Evolutionary conservation across 2,888 invertebrate genomes (phyloP).

Genomic region (Cantharis nigra): DNA sequence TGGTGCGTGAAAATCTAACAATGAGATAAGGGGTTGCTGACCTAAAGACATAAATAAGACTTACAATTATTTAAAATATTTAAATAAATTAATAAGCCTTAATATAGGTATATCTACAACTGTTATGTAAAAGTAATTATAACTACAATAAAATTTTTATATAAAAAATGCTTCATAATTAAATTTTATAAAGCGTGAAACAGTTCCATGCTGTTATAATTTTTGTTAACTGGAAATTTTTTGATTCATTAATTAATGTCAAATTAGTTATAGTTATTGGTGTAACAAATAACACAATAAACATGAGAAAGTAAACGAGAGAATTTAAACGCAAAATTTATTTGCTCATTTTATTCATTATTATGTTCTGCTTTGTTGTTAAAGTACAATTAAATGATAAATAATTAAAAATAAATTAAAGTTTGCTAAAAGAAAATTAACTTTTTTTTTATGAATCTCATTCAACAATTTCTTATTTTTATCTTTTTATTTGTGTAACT

Average conservation of each 20-base stretch:
- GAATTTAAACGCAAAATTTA: not conserved
- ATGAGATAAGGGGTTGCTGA: not conserved
- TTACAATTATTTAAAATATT: not conserved
- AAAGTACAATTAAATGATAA: not conserved
- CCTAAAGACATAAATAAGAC: not conserved
- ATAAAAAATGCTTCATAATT: not conserved
- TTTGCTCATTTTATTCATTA: not conserved
- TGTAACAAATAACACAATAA: not conserved
- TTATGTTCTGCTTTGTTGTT: not conserved
- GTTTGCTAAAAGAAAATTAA: not conserved
- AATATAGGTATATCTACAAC: not conserved
- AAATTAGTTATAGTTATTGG: conserved; percentile 3
- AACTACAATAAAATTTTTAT: not conserved
- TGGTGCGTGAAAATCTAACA: not conserved
- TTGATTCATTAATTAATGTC: conserved; percentile 2
- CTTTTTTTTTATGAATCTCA: not conserved
- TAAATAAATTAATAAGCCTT: not conserved
- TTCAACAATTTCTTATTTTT: not conserved
- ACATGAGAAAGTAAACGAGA: not conserved
- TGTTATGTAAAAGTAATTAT: not conserved
- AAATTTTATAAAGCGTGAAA: conserved; percentile 2
- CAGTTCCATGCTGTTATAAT: not conserved
- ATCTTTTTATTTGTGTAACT: not conserved
- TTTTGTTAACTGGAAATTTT: conserved; percentile 1
- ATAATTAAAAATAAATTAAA: not conserved